Evolutionary conservation across 2,888 invertebrate species (phyloP).

Genomic region (Endotricha flammealis): DNA sequence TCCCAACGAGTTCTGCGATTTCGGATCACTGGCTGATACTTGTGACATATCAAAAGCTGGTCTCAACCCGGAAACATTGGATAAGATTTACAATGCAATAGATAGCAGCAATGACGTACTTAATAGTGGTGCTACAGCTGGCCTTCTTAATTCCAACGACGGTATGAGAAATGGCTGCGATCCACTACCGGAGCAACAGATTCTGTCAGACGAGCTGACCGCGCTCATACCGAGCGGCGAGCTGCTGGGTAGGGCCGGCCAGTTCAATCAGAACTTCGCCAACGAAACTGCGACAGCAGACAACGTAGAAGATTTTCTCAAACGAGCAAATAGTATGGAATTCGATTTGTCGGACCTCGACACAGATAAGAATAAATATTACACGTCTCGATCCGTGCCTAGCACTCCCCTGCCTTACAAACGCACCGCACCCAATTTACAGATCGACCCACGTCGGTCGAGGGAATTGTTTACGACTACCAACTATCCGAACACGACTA

Average conservation of each 20-base stretch:
- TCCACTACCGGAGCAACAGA: conserved; percentile 52
- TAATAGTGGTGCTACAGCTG: conserved; percentile 42
- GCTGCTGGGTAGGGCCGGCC: conserved; percentile 45
- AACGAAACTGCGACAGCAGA: conserved; percentile 43
- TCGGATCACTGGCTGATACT: conserved; percentile 79
- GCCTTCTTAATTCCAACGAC: conserved; percentile 47
- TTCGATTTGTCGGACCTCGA: conserved; percentile 61
- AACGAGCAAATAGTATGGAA: conserved; percentile 66
- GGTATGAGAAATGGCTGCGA: conserved; percentile 61
- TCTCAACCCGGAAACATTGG: conserved; percentile 79
- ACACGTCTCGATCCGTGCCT: conserved; percentile 83
- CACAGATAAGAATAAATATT: conserved; percentile 60
- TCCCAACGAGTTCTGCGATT: conserved; percentile 85
- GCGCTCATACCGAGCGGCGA: conserved; percentile 64
- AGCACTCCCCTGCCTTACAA: conserved; percentile 81
- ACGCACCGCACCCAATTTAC: conserved; percentile 52
- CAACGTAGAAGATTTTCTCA: conserved; percentile 64
- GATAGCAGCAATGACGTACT: conserved; percentile 73
- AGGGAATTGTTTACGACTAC: conserved; percentile 53
- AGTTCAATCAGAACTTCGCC: conserved; percentile 52
- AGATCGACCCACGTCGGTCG: conserved; percentile 60
- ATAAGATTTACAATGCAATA: conserved; percentile 81
- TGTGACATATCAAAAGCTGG: conserved; percentile 74
- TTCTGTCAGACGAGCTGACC: conserved; percentile 57
- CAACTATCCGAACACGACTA: conserved; percentile 44